Percentiles rank a stretch among this genome's conserved stretches.
Evolutionary conservation across 2,113 vertebrate genomes (phyloP).

Genomic region (Phaethornis superciliosus): DNA sequence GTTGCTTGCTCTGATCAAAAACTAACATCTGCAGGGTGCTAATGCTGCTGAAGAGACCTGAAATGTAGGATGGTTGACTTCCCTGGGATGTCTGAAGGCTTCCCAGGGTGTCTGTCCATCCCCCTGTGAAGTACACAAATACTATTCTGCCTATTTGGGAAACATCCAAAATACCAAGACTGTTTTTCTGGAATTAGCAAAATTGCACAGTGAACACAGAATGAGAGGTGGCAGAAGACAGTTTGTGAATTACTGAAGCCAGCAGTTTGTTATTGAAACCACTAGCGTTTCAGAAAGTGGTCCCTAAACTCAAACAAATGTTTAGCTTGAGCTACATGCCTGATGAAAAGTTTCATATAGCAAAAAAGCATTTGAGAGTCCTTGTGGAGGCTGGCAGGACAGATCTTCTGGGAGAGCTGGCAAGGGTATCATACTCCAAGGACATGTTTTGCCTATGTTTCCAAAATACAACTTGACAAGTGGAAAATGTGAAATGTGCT

Average conservation of each 20-base stretch:
- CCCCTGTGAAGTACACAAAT: not conserved
- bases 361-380: not conserved
- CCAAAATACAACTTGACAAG: slow-evolving; percentile 22
- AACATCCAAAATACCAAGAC: not conserved
- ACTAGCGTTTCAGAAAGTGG: not conserved
- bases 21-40: not conserved
- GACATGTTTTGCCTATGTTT: not conserved
- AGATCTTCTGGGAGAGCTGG: not conserved
- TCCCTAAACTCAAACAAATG: not conserved
- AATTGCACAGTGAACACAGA: not conserved
- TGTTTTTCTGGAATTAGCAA: not conserved
- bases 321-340: not conserved
- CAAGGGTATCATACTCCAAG: not conserved
- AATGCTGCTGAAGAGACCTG: not conserved
- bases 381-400: not conserved
- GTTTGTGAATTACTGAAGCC: not conserved
- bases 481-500: not conserved
- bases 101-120: not conserved
- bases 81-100: not conserved
- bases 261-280: not conserved
- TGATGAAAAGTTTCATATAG: not conserved
- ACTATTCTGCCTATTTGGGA: not conserved
- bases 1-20: not conserved
- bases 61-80: not conserved
- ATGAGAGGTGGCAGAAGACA: not conserved